phyloP scores from a whole-genome alignment of 2,113 vertebrate species.

The Pedetes capensis region DNA sequence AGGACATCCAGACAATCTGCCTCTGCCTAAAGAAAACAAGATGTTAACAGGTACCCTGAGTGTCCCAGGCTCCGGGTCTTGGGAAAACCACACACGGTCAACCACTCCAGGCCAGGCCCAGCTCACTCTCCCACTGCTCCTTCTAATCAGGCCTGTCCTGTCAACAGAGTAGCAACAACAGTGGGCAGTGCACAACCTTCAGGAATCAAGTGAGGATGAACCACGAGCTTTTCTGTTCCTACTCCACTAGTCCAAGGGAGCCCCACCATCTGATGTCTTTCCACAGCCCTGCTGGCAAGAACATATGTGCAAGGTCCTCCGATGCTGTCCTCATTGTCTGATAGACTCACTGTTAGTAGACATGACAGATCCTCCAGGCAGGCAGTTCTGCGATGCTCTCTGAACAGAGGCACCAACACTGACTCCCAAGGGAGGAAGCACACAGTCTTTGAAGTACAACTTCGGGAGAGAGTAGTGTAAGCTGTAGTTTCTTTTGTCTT shows the following conservation, averaged over 20 bases:
- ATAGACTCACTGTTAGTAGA: fast-evolving
- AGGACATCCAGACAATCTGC: conserved; percentile 91
- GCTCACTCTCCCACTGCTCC: background rate
- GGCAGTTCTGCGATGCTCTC: background rate
- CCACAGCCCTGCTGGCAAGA: background rate
- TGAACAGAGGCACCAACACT: background rate
- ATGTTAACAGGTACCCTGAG: background rate
- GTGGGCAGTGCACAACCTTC: background rate
- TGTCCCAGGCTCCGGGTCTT: fast-evolving
- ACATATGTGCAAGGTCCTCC: background rate
- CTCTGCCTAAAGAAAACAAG: conserved; percentile 87
- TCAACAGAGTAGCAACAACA: background rate
- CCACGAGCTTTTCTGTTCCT: background rate
- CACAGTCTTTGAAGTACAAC: background rate
- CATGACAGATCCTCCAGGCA: fast-evolving
- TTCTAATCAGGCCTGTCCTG: background rate
- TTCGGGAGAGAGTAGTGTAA: background rate
- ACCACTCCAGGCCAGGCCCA: background rate
- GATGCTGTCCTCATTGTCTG: background rate
- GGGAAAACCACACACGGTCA: fast-evolving
- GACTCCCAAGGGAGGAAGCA: background rate
- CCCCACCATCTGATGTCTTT: background rate
- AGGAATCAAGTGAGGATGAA: background rate
- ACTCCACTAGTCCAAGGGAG: background rate
- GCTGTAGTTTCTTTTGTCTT: too few relatives aligned